Percentiles rank a stretch among this genome's conserved stretches.
Evolutionary conservation across 1,140 invertebrate species (phyloP).

Genomic region (Pseudomyrmex flavicornis): DNA sequence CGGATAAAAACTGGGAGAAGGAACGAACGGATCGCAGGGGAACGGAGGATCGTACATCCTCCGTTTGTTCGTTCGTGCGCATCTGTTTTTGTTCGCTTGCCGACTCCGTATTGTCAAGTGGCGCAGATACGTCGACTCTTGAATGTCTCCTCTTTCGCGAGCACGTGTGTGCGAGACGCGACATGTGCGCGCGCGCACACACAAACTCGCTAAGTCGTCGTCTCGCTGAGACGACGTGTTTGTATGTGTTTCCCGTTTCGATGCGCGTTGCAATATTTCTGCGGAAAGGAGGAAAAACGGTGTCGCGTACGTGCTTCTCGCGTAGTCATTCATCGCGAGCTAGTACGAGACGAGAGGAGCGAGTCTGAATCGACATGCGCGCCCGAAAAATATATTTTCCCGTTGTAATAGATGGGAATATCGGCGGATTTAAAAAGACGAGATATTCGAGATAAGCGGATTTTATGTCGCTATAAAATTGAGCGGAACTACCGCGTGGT

Average conservation of each 20-base stretch:
- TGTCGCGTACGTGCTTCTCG: slow-evolving; percentile 21
- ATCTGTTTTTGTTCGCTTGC: slow-evolving; percentile 49
- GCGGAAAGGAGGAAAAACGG: slow-evolving; percentile 37
- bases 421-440: background rate
- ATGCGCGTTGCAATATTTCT: slow-evolving; percentile 50
- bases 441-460: background rate
- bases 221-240: slow-evolving; percentile 39
- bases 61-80: slow-evolving; percentile 26
- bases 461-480: slow-evolving; percentile 30
- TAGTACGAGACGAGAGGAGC: background rate
- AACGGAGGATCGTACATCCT: slow-evolving; percentile 22
- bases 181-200: background rate
- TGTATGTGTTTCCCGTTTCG: slow-evolving; percentile 54
- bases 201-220: slow-evolving; percentile 7
- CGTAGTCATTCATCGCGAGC: background rate
- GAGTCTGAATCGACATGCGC: slow-evolving; percentile 20
- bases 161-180: slow-evolving; percentile 26
- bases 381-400: background rate
- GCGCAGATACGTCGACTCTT: slow-evolving; percentile 61
- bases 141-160: slow-evolving; percentile 60
- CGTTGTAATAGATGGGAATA: slow-evolving; percentile 9
- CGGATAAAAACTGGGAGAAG: slow-evolving; percentile 48
- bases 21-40: background rate
- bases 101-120: slow-evolving; percentile 66
- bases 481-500: background rate